Evolutionary conservation across 2,797 vertebrate genomes (phyloP).

Genomic region (Apogon talboti): DNA sequence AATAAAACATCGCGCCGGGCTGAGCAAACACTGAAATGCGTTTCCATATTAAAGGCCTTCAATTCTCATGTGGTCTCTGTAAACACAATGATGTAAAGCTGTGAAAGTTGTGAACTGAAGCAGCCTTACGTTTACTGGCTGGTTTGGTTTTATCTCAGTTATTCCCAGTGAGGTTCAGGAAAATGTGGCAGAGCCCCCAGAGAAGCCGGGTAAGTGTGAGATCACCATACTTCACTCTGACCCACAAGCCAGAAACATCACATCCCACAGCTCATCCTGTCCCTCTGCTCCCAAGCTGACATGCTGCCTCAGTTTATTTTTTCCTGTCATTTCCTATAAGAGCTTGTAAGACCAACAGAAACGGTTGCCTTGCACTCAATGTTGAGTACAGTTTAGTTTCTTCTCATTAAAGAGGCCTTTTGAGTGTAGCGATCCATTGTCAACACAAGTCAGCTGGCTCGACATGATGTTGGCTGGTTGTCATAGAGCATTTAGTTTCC

Average conservation of each 20-base stretch:
- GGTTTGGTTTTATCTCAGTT: slow-evolving; percentile 86
- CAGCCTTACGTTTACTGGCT: slow-evolving; percentile 79
- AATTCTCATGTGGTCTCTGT: slow-evolving; percentile 25
- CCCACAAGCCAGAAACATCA: slow-evolving; percentile 73
- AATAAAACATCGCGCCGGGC: slow-evolving; percentile 5
- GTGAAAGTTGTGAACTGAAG: slow-evolving; percentile 61
- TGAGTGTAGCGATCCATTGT: slow-evolving; percentile 24
- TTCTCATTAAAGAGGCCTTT: neutral
- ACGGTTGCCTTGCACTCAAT: slow-evolving; percentile 10
- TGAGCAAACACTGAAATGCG: slow-evolving; percentile 20
- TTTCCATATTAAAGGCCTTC: slow-evolving; percentile 10
- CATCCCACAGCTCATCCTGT: slow-evolving; percentile 74
- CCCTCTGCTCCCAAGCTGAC: slow-evolving; percentile 56
- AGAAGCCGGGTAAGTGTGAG: slow-evolving; percentile 83
- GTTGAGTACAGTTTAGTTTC: neutral
- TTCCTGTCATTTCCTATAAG: slow-evolving; percentile 23
- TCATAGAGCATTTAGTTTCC: slow-evolving; percentile 39
- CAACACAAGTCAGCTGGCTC: slow-evolving; percentile 42
- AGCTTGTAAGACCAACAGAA: slow-evolving; percentile 7
- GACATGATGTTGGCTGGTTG: slow-evolving; percentile 38
- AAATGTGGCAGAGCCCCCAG: slow-evolving; percentile 79
- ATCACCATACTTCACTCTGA: slow-evolving; percentile 56
- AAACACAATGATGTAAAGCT: slow-evolving; percentile 43
- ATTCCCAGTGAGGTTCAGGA: slow-evolving; percentile 86
- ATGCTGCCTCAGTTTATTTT: slow-evolving; percentile 48